Evolutionary conservation across 2,113 vertebrate genomes (phyloP).

Genomic region (Mixornis gularis): DNA sequence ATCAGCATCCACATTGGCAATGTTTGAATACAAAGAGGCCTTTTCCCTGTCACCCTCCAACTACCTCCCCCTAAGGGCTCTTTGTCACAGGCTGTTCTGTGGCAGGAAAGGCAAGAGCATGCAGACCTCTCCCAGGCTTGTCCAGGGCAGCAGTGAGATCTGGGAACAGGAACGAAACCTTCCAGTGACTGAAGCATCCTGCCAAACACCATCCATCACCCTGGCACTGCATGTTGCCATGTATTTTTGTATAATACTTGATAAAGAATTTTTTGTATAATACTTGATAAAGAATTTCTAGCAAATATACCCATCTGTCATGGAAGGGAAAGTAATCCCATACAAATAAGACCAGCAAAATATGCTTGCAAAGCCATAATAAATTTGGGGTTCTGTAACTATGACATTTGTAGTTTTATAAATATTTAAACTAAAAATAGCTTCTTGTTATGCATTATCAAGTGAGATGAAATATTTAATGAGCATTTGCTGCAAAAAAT

Average conservation of each 20-base stretch:
- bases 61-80: background rate
- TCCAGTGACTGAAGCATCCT: background rate
- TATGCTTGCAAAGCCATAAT: background rate
- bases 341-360: background rate
- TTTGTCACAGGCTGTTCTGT: background rate
- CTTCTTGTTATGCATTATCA: background rate
- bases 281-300: background rate
- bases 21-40: background rate
- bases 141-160: background rate
- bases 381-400: background rate
- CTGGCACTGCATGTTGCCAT: background rate
- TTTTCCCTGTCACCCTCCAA: background rate
- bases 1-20: background rate
- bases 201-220: background rate
- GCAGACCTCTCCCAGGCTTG: background rate
- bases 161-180: background rate
- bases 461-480: background rate
- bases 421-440: background rate
- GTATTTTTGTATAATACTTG: background rate
- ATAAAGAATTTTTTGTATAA: background rate
- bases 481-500: background rate
- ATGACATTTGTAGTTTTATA: background rate
- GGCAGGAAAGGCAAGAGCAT: background rate
- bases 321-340: background rate
- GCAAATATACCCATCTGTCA: constrained; percentile 16